Evolutionary conservation across 2,113 vertebrate genomes (phyloP).

Genomic region (Thomomys bottae): DNA sequence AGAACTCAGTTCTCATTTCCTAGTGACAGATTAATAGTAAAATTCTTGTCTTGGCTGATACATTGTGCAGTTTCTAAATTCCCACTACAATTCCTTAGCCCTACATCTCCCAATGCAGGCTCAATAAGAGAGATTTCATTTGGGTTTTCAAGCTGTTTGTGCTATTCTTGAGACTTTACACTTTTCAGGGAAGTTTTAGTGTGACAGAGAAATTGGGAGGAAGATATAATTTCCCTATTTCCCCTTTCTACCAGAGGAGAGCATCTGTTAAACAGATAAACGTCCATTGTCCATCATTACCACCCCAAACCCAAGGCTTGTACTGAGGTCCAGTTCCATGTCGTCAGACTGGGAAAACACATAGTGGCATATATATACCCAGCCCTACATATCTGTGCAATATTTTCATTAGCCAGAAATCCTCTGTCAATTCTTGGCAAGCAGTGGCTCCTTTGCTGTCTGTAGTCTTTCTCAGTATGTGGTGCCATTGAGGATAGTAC

Average conservation of each 20-base stretch:
- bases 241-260: no score
- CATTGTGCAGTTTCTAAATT: neutral
- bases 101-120: neutral
- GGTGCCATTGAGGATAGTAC: neutral
- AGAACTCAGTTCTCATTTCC: neutral
- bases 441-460: neutral
- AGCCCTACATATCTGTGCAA: accelerated
- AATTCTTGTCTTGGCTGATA: neutral
- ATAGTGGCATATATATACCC: neutral
- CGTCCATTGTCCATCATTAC: neutral
- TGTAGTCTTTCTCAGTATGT: neutral
- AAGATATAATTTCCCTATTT: neutral
- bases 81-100: neutral
- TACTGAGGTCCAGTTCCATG: neutral
- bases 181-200: neutral
- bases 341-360: neutral
- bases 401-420: neutral
- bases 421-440: neutral
- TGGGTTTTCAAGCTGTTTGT: neutral
- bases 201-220: neutral
- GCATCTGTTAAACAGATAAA: neutral
- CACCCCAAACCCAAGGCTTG: neutral
- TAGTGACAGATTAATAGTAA: neutral
- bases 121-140: neutral
- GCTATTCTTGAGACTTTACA: neutral